These are phyloP conservation scores for Lagopus leucura DNA, from an alignment of 2,113 vertebrate genomes.

Conservation along the genomic window DNA sequence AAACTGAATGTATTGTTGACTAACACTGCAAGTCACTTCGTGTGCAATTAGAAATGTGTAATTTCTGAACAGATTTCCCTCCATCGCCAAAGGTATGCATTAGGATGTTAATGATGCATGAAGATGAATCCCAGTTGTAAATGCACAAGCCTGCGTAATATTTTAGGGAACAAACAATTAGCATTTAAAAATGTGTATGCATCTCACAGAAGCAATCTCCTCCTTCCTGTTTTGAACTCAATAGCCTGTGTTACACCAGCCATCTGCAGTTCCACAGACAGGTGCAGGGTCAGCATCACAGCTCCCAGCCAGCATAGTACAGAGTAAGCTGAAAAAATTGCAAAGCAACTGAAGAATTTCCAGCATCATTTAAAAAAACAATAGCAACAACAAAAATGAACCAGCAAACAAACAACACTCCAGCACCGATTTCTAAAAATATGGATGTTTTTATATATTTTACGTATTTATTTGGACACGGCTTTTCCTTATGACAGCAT, in stretches of 20 bases:
- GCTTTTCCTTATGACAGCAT: background rate
- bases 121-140: slow-evolving; percentile 63
- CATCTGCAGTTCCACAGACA: slow-evolving; percentile 78
- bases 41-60: background rate
- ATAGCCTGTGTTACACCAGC: slow-evolving; percentile 71
- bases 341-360: slow-evolving; percentile 59
- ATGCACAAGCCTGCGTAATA: slow-evolving; percentile 55
- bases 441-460: background rate
- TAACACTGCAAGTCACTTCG: background rate
- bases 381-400: background rate
- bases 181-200: slow-evolving; percentile 66
- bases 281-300: slow-evolving; percentile 75
- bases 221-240: slow-evolving; percentile 81
- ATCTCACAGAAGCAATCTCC: slow-evolving; percentile 75
- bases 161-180: slow-evolving; percentile 78
- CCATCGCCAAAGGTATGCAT: slow-evolving; percentile 43
- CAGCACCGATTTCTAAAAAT: slow-evolving; percentile 7
- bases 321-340: slow-evolving; percentile 62
- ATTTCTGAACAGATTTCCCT: slow-evolving; percentile 50
- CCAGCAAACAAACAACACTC: no score
- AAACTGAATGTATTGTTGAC: background rate
- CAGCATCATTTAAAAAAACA: background rate
- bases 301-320: slow-evolving; percentile 58
- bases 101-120: slow-evolving; percentile 62
- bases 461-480: background rate